phyloP scores from a whole-genome alignment of 2,113 vertebrate species.

The Strigops habroptila region DNA sequence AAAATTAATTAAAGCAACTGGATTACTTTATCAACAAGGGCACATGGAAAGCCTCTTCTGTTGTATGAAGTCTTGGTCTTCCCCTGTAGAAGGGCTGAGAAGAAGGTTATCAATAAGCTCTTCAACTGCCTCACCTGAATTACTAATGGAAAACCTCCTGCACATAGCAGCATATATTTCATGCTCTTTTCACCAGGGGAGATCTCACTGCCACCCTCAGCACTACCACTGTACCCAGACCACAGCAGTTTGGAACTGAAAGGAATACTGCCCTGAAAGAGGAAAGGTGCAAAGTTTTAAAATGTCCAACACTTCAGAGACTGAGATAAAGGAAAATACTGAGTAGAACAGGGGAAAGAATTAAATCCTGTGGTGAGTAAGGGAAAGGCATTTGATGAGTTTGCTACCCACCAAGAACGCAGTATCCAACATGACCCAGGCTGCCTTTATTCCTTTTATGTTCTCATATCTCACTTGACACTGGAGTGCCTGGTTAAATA shows the following conservation, averaged over 20 bases:
- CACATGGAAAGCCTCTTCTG: not conserved
- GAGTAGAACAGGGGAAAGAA: not conserved
- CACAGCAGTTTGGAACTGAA: not conserved
- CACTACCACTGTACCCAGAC: not conserved
- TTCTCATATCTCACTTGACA: not conserved
- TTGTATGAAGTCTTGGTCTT: not conserved
- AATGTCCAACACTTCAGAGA: not conserved
- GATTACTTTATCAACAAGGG: not conserved
- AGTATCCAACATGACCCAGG: not conserved
- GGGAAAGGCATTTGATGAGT: not conserved
- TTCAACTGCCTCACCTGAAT: not conserved
- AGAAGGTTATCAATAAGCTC: not conserved
- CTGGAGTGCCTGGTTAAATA: not conserved
- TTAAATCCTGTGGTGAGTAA: not conserved
- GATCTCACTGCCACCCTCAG: not conserved
- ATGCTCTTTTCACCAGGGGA: not conserved
- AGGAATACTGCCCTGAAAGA: not conserved
- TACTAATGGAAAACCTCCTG: not conserved
- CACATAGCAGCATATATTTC: not conserved
- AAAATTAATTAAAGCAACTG: not conserved
- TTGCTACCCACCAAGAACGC: not conserved
- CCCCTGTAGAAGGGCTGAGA: not conserved
- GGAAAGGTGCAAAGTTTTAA: not conserved
- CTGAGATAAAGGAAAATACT: not conserved
- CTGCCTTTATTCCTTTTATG: not conserved